These are phyloP conservation scores for Zygothrica quintamaculata DNA, from an alignment of 2,888 invertebrate genomes.

Conservation along the genomic window DNA sequence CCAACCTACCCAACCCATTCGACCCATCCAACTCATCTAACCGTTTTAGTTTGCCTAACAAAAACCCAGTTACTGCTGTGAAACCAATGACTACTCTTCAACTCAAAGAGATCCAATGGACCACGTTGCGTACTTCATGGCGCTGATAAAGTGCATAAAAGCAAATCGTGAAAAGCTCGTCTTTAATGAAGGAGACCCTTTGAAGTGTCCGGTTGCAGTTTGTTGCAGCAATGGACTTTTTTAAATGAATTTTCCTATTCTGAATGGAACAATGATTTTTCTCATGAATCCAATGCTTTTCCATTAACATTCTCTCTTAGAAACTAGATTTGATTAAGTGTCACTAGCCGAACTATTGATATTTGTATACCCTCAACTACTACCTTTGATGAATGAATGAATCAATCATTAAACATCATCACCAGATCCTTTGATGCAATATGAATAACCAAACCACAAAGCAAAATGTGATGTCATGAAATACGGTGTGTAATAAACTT, in stretches of 20 bases:
- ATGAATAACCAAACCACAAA: background rate
- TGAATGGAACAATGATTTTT: conserved; percentile 57
- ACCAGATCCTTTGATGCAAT: conserved; percentile 3
- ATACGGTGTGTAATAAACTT: conserved; percentile 45
- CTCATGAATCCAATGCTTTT: conserved; percentile 27
- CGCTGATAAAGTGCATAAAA: conserved; percentile 36
- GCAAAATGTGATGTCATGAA: conserved; percentile 10
- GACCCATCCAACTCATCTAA: conserved; percentile 17
- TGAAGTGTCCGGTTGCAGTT: conserved; percentile 1
- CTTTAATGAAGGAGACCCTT: conserved; percentile 10
- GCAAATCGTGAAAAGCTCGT: conserved; percentile 36
- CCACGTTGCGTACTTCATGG: conserved; percentile 19
- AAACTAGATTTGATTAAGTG: conserved; percentile 16
- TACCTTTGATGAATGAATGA: background rate
- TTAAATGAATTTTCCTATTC: conserved; percentile 48
- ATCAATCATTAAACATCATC: conserved; percentile 12
- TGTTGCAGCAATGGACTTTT: conserved; percentile 12
- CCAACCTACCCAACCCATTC: conserved; percentile 1
- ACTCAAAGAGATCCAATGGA: conserved; percentile 26
- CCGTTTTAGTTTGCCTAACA: conserved; percentile 13
- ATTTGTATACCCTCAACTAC: background rate
- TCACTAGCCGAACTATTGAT: background rate
- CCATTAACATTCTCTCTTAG: conserved; percentile 17
- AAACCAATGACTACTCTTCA: conserved; percentile 17
- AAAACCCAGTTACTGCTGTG: conserved; percentile 4